Percentiles rank a stretch among this genome's conserved stretches.
Conservation (phyloP, 2,113 vertebrate species). For the Urocolius indicus region DNA sequence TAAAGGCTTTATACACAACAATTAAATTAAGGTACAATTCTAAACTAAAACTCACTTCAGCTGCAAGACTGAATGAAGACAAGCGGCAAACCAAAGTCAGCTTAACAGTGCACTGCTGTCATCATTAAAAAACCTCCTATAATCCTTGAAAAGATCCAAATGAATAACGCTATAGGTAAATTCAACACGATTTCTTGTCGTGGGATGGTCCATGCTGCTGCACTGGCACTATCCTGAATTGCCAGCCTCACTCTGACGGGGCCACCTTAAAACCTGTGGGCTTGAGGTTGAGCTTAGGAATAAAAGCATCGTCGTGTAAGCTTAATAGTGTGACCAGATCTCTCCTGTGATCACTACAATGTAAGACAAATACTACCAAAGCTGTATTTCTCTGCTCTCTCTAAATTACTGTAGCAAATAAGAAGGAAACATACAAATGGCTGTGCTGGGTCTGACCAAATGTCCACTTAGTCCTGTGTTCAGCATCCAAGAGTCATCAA, state of each 20-base stretch:
- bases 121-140: not conserved
- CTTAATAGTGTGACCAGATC: accelerated
- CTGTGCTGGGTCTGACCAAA: not conserved
- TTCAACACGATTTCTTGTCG: not conserved
- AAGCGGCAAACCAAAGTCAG: not conserved
- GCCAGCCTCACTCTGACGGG: not conserved
- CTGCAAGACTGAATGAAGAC: not conserved
- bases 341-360: accelerated
- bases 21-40: constrained; percentile 50
- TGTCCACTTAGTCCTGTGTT: accelerated
- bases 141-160: not conserved
- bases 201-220: accelerated
- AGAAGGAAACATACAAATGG: not conserved
- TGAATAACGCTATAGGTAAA: not conserved
- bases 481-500: not conserved
- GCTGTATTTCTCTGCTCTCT: not conserved
- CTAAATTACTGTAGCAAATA: not conserved
- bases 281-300: not conserved
- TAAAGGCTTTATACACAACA: constrained; percentile 50
- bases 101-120: not conserved
- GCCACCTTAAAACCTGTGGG: not conserved
- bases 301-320: accelerated
- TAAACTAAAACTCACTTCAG: constrained; percentile 34
- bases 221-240: not conserved
- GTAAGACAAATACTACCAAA: accelerated